phyloP scores from a whole-genome alignment of 2,888 invertebrate species.

The Drosophila subsilvestris region DNA sequence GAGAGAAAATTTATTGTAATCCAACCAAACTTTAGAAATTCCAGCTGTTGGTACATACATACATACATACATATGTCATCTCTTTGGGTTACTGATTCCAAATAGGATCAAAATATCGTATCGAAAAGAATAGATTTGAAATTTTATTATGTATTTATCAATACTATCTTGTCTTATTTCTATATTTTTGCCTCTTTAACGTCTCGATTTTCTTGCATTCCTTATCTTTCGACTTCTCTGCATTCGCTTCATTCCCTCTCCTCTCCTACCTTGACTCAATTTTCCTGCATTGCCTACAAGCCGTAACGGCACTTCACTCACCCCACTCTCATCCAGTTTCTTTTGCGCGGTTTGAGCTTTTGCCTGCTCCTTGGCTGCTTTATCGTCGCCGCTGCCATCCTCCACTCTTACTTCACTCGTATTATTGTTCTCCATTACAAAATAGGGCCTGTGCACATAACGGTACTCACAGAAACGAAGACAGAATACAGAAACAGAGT shows the following conservation, averaged over 20 bases:
- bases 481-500: background rate
- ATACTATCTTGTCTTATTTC: background rate
- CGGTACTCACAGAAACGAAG: background rate
- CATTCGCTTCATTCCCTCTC: background rate
- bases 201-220: background rate
- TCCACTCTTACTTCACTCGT: background rate
- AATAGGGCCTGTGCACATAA: slow-evolving; percentile 1
- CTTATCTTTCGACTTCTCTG: background rate
- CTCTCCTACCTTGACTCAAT: background rate
- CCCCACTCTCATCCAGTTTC: slow-evolving; percentile 2
- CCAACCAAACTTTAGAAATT: background rate
- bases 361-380: slow-evolving; percentile 3
- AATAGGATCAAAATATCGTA: no score
- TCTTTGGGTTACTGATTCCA: no score
- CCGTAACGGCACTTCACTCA: background rate
- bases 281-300: background rate
- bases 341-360: background rate
- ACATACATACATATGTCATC: no score
- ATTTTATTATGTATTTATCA: no score
- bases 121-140: no score
- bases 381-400: background rate
- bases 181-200: background rate
- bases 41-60: no score
- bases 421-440: slow-evolving; percentile 1
- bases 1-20: background rate